A percentile compares a stretch with the other conserved stretches of the same genome.
Conservation (phyloP, 2,113 vertebrate species). For the Baryphthengus martii region DNA sequence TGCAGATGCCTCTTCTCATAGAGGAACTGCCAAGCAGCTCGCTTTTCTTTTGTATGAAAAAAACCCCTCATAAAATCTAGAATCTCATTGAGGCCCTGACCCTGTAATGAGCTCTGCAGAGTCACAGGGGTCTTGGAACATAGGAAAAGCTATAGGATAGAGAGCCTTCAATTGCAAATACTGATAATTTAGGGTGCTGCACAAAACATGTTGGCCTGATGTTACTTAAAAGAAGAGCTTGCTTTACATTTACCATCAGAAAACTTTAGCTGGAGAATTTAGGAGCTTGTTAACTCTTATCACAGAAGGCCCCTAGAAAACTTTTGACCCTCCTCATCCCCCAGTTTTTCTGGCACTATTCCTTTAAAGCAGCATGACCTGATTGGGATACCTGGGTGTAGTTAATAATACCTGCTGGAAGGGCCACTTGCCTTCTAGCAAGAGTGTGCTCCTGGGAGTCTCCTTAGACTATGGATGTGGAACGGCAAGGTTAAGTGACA, state of each 20-base stretch:
- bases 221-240: not conserved
- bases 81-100: not conserved
- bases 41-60: not conserved
- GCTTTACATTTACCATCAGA: not conserved
- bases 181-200: not conserved
- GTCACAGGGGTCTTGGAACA: not conserved
- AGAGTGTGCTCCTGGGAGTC: not conserved
- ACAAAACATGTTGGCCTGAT: not conserved
- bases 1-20: not conserved
- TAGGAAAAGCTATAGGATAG: not conserved
- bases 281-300: not conserved
- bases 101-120: not conserved
- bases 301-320: not conserved
- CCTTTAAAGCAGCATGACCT: not conserved
- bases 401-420: not conserved
- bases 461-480: not conserved
- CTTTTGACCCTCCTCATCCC: accelerated
- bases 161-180: not conserved
- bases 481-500: not conserved
- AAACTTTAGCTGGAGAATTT: not conserved
- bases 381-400: not conserved
- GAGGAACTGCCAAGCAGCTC: not conserved
- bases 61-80: conserved; percentile 10
- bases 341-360: not conserved
- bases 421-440: not conserved